These are phyloP conservation scores for Meteorus cinctellus DNA, from an alignment of 2,888 invertebrate genomes.

Conservation along the genomic window DNA sequence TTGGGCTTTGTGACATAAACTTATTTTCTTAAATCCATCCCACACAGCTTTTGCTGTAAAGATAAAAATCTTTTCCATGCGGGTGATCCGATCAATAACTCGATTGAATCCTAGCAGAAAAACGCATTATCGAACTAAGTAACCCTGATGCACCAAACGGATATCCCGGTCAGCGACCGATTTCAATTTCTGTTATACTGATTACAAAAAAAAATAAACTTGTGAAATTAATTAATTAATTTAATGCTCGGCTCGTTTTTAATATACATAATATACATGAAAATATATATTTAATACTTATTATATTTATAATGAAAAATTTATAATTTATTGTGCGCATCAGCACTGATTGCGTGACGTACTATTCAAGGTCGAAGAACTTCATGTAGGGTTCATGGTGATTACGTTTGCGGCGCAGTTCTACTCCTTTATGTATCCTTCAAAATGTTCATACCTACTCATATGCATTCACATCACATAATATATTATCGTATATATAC, in stretches of 20 bases:
- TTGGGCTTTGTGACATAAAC: too few relatives aligned
- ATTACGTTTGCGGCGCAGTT: constrained; percentile 34
- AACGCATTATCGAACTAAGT: too few relatives aligned
- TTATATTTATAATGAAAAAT: neutral
- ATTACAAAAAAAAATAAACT: neutral
- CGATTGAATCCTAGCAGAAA: too few relatives aligned
- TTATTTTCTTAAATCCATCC: too few relatives aligned
- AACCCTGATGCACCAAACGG: too few relatives aligned
- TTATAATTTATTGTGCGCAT: constrained; percentile 1
- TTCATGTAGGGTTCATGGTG: constrained; percentile 44
- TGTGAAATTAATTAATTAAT: constrained; percentile 20
- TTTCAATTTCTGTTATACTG: too few relatives aligned
- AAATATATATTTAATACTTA: neutral
- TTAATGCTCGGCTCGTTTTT: constrained; percentile 37
- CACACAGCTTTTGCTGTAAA: too few relatives aligned
- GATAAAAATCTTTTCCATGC: too few relatives aligned
- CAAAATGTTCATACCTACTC: neutral
- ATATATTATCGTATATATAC: neutral
- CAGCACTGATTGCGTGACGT: constrained; percentile 50
- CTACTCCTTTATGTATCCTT: constrained; percentile 28
- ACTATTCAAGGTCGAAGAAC: constrained; percentile 57
- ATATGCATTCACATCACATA: neutral
- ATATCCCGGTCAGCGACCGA: too few relatives aligned
- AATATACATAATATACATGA: constrained; percentile 16
- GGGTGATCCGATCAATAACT: too few relatives aligned